These are phyloP conservation scores for Limnephilus auricula DNA, from an alignment of 2,888 invertebrate genomes.

Conservation along the genomic window DNA sequence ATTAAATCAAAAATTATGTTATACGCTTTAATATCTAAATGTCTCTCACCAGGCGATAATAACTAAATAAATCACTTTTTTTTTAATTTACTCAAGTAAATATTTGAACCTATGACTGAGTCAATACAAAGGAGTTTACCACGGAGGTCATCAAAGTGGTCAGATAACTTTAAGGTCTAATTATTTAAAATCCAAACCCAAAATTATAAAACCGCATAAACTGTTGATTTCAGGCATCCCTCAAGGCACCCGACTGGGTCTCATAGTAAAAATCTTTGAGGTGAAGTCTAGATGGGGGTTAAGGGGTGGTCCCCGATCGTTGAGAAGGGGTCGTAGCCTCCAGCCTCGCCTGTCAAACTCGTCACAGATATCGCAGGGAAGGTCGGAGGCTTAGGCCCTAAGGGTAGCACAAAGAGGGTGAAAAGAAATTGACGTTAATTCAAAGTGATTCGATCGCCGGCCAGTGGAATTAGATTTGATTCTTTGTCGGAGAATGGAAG, in stretches of 20 bases:
- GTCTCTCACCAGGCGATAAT: too few relatives aligned
- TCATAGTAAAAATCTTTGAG: not conserved
- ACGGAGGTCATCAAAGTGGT: not conserved
- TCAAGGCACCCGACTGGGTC: not conserved
- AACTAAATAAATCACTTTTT: too few relatives aligned
- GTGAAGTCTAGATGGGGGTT: not conserved
- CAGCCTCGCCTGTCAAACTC: constrained; percentile 11
- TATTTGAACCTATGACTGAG: too few relatives aligned
- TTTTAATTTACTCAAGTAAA: too few relatives aligned
- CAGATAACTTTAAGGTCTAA: not conserved
- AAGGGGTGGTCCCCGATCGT: not conserved
- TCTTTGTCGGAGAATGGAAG: not conserved
- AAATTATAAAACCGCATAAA: not conserved
- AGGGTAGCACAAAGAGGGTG: not conserved
- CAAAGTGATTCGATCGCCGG: constrained; percentile 2
- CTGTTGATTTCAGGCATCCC: not conserved
- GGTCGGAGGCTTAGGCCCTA: not conserved
- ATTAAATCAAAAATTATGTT: too few relatives aligned
- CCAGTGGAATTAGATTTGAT: not conserved
- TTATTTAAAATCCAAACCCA: not conserved
- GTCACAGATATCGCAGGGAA: not conserved
- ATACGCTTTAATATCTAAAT: too few relatives aligned
- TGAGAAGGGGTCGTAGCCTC: constrained; percentile 4
- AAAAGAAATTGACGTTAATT: not conserved
- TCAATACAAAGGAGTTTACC: not conserved